Evolutionary conservation across 2,797 vertebrate genomes (phyloP), one percentile per base, ranked within the genome.

Genomic region (Myripristis murdjan): DNA sequence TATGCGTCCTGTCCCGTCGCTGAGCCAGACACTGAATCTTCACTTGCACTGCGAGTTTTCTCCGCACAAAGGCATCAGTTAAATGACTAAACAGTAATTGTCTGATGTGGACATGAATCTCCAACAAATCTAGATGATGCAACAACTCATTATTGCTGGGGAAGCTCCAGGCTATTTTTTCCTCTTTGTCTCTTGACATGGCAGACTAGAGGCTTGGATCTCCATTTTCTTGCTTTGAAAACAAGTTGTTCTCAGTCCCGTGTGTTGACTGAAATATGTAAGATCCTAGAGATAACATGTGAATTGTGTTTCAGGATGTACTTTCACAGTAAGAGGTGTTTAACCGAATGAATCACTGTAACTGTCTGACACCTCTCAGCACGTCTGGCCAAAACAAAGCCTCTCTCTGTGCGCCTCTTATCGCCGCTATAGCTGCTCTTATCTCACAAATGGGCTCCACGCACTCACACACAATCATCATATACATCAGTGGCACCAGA

Each of bases 391-490:
- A 64, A 87, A 91, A 88, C 85, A 88, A 89, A 87, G 82, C 84
- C 79, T 73, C 78, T 78, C 77, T 81, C 73, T 61, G 68, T 46
- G 16, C 75, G 1, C 14, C 49, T 58, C 74, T 91, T 90, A 90
- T 88, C 85, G 72, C 79, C 23, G 35, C 77, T 82, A 70, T 69
- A 77, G 87, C 83, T 60, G 47, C 77, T 58, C 80, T 91, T 93
- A 92, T 92, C 90, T 88, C 82, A 76, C 81, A 87, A 88, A 86
- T 85, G 85, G 87, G 65, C 44, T 79, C 74, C 70, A 47, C 61
- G 73, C 65, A 76, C 59, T 33, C 71, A 58, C 81, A 82, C 86
- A 82, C 86, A 83, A 83, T 87, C 80, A 84, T 87, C 80, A 83
- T 87, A 85, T 84, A 72, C 79, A 89, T 90, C 87, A 83, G 26